Conservation (phyloP, 2,113 vertebrate genomes). For the Myotis yumanensis region DNA sequence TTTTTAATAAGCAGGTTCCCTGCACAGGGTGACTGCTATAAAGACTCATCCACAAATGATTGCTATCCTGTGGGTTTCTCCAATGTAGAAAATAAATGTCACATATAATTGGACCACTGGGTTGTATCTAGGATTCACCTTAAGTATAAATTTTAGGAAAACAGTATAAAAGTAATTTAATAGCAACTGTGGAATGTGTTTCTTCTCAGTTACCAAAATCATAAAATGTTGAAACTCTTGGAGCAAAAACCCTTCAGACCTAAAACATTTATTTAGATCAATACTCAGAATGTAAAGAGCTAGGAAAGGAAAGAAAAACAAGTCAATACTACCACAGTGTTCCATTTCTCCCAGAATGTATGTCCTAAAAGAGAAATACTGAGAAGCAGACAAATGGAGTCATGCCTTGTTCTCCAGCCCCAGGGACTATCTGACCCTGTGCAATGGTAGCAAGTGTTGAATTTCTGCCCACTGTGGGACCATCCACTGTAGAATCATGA, state of each 20-base stretch:
- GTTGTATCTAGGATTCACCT: not conserved
- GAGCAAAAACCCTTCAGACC: conserved; percentile 35
- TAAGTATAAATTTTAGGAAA: conserved; percentile 4
- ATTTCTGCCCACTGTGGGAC: not conserved
- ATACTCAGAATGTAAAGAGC: conserved; percentile 24
- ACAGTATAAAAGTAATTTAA: conserved; percentile 2
- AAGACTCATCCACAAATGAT: not conserved
- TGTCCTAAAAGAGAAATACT: not conserved
- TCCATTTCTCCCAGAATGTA: not conserved
- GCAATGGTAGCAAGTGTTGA: not conserved
- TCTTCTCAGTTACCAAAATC: conserved; percentile 57
- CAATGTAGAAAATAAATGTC: not conserved
- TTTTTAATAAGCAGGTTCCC: not conserved
- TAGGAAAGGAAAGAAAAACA: conserved; percentile 30
- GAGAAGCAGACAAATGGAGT: not conserved
- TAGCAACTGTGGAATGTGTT: not conserved
- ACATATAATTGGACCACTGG: not conserved
- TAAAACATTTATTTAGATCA: conserved; percentile 59
- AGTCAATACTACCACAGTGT: not conserved
- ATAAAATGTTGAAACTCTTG: conserved; percentile 63
- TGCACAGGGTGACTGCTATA: not conserved
- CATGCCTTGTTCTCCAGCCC: not conserved
- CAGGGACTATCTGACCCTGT: not conserved
- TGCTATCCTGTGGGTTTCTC: not conserved
- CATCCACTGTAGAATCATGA: not conserved